Base-by-base conservation (phyloP, 2,888 invertebrate species). In the Dugesia japonica region DNA sequence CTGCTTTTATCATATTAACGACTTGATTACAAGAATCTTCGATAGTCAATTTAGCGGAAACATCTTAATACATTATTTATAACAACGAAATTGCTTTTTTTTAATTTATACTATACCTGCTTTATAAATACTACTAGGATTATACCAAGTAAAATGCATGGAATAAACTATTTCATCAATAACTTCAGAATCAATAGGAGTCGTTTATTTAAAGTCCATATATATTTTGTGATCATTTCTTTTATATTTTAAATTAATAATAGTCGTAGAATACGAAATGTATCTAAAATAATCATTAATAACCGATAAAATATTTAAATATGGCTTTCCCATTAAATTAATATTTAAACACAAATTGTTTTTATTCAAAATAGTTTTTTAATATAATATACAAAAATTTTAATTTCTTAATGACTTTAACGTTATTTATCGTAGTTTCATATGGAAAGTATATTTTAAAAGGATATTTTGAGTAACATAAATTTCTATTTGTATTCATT, bases 171-270 rank as follows among this genome's bases (percentile, higher is more conserved):
- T 86, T 20, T 81, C 81, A 23, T 83, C 80, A 7, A 85, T 78
- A 0, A 87, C 87, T 77, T 84, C 83, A 0, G 81, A 78, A 23
- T 84, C 87, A 28, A 87, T 79, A 0, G 87, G 87, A 1, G 87
- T 87, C 1, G 87, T 88, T 1, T 87, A 87, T 82, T 88, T 88
- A 81, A 84, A 86, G 80, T 88, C 87, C 78, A 87, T 80, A 80
- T 87, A 87, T 1, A 85, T 20, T 9, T 7, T 9, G n/a, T n/a
- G 7, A 17, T 38, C 17, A 38, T 17, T 38, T 17, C 9, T 38
- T 17, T n/a, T n/a, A n/a, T n/a, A n/a, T n/a, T n/a, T n/a, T n/a
- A n/a, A n/a, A n/a, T n/a, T n/a, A n/a, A n/a, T n/a, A n/a, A n/a
- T n/a, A n/a, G n/a, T n/a, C n/a, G n/a, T n/a, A n/a, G n/a, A n/a